Evolutionary conservation across 2,113 vertebrate species (phyloP).

Genomic region (Cebus imitator): DNA sequence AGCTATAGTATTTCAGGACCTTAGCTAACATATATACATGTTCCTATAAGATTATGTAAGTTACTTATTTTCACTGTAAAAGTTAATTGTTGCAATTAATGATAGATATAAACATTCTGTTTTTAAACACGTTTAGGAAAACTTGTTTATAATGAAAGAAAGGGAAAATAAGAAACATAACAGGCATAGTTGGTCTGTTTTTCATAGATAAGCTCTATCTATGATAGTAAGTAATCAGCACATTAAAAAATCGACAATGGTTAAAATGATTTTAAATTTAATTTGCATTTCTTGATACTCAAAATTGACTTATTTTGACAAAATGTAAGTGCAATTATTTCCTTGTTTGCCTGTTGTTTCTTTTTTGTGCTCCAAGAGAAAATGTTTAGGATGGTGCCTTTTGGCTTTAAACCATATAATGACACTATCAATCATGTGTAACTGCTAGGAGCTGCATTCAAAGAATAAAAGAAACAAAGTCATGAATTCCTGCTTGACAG

Average conservation of each 20-base stretch:
- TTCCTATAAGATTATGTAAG: background rate
- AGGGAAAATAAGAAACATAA: slow-evolving; percentile 45
- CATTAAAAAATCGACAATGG: background rate
- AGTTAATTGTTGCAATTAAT: background rate
- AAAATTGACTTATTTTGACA: slow-evolving; percentile 9
- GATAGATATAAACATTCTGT: background rate
- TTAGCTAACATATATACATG: background rate
- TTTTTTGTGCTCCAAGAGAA: slow-evolving; percentile 23
- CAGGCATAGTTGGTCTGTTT: slow-evolving; percentile 4
- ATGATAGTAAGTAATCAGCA: background rate
- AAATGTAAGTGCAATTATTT: slow-evolving; percentile 28
- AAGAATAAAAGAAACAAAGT: background rate
- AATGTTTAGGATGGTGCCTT: background rate
- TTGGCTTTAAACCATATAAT: slow-evolving; percentile 14
- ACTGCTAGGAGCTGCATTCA: background rate
- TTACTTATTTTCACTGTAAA: slow-evolving; percentile 18
- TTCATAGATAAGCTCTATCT: slow-evolving; percentile 36
- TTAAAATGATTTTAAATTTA: slow-evolving; percentile 28
- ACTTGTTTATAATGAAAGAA: background rate
- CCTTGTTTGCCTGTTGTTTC: background rate
- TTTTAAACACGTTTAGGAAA: slow-evolving; percentile 13
- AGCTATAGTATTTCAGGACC: background rate
- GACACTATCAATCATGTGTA: background rate
- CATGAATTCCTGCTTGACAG: background rate
- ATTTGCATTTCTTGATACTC: slow-evolving; percentile 5